These are phyloP conservation scores for Herminia tarsipennalis DNA, from an alignment of 2,888 invertebrate species.

Conservation along the genomic window DNA sequence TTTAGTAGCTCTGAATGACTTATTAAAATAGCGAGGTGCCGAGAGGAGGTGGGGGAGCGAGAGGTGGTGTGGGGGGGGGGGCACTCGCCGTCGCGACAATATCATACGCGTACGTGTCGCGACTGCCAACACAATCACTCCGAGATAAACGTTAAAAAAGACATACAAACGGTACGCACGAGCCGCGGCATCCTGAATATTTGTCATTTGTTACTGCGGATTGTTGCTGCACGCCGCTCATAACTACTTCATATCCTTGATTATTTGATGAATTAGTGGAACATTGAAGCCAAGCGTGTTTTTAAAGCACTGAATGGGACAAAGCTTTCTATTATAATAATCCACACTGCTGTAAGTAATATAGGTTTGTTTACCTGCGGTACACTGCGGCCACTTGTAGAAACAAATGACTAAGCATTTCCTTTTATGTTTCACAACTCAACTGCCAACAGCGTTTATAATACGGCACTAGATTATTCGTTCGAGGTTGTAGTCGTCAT, in stretches of 20 bases:
- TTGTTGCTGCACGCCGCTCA: slow-evolving; percentile 2
- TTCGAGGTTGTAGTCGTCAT: slow-evolving; percentile 8
- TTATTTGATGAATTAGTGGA: too few species aligned
- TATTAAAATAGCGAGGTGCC: slow-evolving; percentile 13
- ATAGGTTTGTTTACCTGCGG: too few species aligned
- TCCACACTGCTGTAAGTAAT: too few species aligned
- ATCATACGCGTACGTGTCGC: slow-evolving; percentile 32
- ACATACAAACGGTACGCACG: slow-evolving; percentile 17
- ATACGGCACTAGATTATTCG: slow-evolving; percentile 1
- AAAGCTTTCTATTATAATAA: too few species aligned
- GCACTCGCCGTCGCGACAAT: slow-evolving; percentile 11
- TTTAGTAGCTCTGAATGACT: slow-evolving; percentile 15
- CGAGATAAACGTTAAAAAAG: slow-evolving; percentile 24
- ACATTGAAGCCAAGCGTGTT: too few species aligned
- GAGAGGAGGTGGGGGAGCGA: not conserved
- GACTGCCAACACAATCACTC: slow-evolving; percentile 19
- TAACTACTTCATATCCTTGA: not conserved
- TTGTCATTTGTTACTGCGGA: slow-evolving; percentile 21
- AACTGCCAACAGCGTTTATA: slow-evolving; percentile 3
- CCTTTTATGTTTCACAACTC: slow-evolving; percentile 12
- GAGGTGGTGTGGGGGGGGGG: not conserved
- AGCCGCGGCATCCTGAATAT: slow-evolving; percentile 9
- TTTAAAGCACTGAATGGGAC: too few species aligned
- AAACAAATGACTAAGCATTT: slow-evolving; percentile 2
- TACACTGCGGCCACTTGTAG: not conserved